Base-by-base conservation (phyloP, 2,888 invertebrate species). In the Callosobruchus maculatus region DNA sequence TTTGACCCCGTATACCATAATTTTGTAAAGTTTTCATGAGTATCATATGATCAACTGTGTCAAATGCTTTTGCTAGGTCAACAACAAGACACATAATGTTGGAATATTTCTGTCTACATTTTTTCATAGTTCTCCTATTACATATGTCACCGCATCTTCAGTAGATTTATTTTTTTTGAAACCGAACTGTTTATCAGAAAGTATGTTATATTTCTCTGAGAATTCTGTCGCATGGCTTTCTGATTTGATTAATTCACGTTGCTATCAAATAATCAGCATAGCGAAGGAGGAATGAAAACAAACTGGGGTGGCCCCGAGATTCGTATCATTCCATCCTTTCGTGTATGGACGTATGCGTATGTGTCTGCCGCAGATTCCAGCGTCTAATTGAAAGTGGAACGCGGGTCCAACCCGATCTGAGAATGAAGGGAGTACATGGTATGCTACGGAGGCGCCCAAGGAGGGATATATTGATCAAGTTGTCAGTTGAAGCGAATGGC, bases 321-420 rank as follows among this genome's bases (percentile, higher is more conserved):
- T 49, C 49, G 49, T 18, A 70, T 21, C 70, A 26, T 21, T 20
- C 21, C 70, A 26, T 70, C 20, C 26, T 70, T 70, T 3, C 26
- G 70, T 70, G 70, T 70, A 26, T 70, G 70, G 20, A 26, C 26
- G 70, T 70, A 26, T 71, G 26, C 87, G 92, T n/a, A n/a, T 91
- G 92, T 92, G 93, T 93, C 93, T 92, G 92, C 92, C 91, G 90
- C 93, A 93, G 93, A 93, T 93, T 93, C 92, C 91, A 91, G 92
- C 92, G 92, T 92, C 93, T 93, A 93, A 93, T 93, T 93, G 93
- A 93, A 93, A 92, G 18, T 13, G 49, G 49, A 18, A 49, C 49
- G 49, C 13, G 49, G 49, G 49, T 49, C 49, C 18, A 49, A 49
- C 49, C 49, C 9, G 18, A 49, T 1, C 92, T 89, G 91, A 91